Conservation (phyloP, 2,797 vertebrate genomes). For the Pangasius mekongensis region DNA sequence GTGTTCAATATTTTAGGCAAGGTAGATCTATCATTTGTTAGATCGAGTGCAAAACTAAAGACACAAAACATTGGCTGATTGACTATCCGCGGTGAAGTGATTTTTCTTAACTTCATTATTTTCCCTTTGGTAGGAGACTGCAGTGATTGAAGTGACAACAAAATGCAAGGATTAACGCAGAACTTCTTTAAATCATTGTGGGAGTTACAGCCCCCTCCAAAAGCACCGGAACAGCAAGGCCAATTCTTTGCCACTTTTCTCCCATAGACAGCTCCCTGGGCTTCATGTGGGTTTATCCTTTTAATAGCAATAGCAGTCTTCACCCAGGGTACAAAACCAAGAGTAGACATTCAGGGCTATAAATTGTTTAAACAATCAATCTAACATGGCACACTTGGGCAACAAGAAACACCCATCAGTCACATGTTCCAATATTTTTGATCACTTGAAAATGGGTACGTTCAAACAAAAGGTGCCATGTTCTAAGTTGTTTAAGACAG, state of each 20-base stretch:
- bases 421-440: not conserved
- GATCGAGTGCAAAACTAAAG: not conserved
- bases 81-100: not conserved
- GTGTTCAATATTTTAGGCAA: not conserved
- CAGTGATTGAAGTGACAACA: not conserved
- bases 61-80: not conserved
- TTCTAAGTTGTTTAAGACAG: not conserved
- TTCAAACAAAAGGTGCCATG: not conserved
- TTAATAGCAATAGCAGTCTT: not conserved
- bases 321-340: not conserved
- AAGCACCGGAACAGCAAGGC: not conserved
- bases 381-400: not conserved
- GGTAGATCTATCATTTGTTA: not conserved
- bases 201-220: not conserved
- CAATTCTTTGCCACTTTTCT: not conserved
- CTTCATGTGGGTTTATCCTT: not conserved
- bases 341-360: not conserved
- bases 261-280: not conserved
- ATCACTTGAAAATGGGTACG: not conserved
- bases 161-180: not conserved
- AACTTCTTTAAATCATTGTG: not conserved
- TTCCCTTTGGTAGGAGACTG: not conserved
- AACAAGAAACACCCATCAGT: not conserved
- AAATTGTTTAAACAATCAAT: not conserved
- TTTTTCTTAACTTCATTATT: not conserved